Evolutionary conservation across 2,797 vertebrate species (phyloP).

Genomic region (Pangasius macronema): DNA sequence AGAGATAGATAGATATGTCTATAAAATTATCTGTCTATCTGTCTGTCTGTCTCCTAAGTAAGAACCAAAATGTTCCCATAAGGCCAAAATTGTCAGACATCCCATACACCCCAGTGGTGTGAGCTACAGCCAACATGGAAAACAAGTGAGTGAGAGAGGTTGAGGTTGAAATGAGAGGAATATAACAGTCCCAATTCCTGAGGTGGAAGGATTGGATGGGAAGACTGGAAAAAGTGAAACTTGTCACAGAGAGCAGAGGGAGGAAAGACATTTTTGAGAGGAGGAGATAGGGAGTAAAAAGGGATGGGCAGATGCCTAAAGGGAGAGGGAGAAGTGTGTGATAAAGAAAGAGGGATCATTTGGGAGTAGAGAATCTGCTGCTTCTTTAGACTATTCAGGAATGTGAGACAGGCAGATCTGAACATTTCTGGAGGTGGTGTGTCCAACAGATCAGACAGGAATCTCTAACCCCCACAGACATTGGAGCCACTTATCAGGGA

Average conservation of each 20-base stretch:
- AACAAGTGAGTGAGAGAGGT: conserved; percentile 10
- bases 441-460: conserved; percentile 73
- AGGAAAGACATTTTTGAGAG: not conserved
- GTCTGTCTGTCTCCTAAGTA: not conserved
- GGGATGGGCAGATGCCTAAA: conserved; percentile 16
- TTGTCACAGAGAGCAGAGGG: conserved; percentile 18
- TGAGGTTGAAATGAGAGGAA: conserved; percentile 26
- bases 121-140: not conserved
- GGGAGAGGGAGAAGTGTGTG: conserved; percentile 53
- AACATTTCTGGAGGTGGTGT: conserved; percentile 31
- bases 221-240: conserved; percentile 30
- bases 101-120: not conserved
- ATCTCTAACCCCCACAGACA: conserved; percentile 78
- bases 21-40: no score
- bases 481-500: conserved; percentile 78
- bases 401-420: conserved; percentile 77
- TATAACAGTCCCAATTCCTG: conserved; percentile 42
- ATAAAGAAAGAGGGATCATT: conserved; percentile 72
- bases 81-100: not conserved
- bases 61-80: not conserved
- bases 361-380: conserved; percentile 73
- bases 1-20: no score
- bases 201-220: conserved; percentile 8
- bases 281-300: conserved; percentile 3
- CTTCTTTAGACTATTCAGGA: conserved; percentile 73